phyloP scores from a whole-genome alignment of 1,140 invertebrate genomes.

The Pseudomyrmex concolor region DNA sequence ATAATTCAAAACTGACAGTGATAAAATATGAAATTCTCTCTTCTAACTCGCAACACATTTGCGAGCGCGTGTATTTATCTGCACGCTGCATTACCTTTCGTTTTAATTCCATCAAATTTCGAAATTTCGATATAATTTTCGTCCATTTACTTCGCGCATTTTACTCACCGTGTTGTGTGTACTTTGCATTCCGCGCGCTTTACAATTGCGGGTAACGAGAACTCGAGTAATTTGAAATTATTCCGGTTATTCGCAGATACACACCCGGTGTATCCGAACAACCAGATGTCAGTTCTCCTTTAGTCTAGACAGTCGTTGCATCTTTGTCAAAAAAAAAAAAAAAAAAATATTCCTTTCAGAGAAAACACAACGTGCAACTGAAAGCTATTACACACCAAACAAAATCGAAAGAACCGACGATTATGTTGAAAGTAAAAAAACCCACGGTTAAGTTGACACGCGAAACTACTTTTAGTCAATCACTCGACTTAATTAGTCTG shows the following conservation, averaged over 20 bases:
- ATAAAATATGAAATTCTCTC: background rate
- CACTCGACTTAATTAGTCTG: too few species aligned
- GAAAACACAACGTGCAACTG: background rate
- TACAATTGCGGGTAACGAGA: slow-evolving; percentile 27
- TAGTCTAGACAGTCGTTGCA: background rate
- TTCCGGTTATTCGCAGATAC: background rate
- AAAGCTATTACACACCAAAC: background rate
- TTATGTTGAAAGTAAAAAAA: too few species aligned
- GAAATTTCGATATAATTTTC: slow-evolving; percentile 12
- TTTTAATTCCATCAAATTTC: slow-evolving; percentile 16
- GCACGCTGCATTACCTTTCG: background rate
- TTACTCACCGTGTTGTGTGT: background rate
- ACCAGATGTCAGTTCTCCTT: slow-evolving; percentile 30
- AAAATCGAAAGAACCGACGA: too few species aligned
- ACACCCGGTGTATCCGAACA: background rate
- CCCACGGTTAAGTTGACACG: too few species aligned
- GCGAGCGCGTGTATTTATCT: background rate
- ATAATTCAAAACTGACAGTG: too few species aligned
- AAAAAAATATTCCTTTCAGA: background rate
- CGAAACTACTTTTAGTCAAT: too few species aligned
- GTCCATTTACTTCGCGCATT: background rate
- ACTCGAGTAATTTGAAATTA: slow-evolving; percentile 28
- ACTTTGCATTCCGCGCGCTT: slow-evolving; percentile 4
- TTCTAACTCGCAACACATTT: background rate
- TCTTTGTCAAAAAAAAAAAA: background rate